These are phyloP conservation scores for Thunnus albacares DNA, from an alignment of 2,797 vertebrate genomes.

Conservation along the genomic window DNA sequence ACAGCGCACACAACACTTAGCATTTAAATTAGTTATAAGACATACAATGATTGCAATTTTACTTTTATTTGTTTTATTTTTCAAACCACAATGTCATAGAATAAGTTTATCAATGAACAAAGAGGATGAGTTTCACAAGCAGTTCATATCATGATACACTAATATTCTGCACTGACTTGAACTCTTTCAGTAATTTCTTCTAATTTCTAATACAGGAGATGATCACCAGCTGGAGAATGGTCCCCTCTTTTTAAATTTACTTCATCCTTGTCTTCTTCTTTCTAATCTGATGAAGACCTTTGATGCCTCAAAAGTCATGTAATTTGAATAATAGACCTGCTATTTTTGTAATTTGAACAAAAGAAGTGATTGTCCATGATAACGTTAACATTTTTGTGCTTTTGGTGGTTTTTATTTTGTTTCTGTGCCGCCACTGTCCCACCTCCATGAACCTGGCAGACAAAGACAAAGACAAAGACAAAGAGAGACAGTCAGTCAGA, in stretches of 20 bases:
- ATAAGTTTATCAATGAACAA: not conserved
- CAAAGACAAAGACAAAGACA: constrained; percentile 21
- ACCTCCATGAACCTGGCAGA: constrained; percentile 13
- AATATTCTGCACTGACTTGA: no score
- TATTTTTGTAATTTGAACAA: not conserved
- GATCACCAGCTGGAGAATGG: not conserved
- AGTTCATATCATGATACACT: not conserved
- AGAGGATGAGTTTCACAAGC: not conserved
- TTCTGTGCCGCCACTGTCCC: not conserved
- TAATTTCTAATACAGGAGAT: not conserved
- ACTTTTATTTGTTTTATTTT: no score
- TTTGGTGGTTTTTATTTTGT: not conserved
- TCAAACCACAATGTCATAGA: no score
- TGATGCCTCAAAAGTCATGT: not conserved
- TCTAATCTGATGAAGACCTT: not conserved
- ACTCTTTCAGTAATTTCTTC: not conserved
- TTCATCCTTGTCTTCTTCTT: not conserved
- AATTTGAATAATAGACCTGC: not conserved
- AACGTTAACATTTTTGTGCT: not conserved
- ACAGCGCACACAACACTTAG: no score
- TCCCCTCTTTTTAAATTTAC: not conserved
- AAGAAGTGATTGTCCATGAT: not conserved
- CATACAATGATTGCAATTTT: no score
- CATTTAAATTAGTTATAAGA: no score
- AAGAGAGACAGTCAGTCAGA: constrained; percentile 15